Conservation (phyloP, 2,888 invertebrate genomes). For the Campoplex nolae region DNA sequence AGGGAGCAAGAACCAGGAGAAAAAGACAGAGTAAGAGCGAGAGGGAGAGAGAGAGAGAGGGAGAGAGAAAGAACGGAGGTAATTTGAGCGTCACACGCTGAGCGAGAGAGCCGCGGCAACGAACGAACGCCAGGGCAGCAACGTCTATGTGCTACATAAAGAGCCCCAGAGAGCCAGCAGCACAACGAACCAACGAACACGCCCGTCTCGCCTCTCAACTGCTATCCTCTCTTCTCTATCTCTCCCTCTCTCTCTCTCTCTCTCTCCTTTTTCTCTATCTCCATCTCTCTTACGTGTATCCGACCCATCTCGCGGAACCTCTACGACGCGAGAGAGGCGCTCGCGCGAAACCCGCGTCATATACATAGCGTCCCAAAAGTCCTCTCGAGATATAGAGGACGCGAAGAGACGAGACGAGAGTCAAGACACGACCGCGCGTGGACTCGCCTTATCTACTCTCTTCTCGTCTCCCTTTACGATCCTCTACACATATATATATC, state of each 20-base stretch:
- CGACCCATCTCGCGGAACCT: slow-evolving; percentile 79
- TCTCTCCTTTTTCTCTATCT: slow-evolving; percentile 34
- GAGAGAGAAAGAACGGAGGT: slow-evolving; percentile 79
- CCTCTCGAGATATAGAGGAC: slow-evolving; percentile 69
- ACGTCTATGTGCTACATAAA: slow-evolving; percentile 84
- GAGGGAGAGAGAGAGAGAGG: slow-evolving; percentile 67
- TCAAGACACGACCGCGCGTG: slow-evolving; percentile 56
- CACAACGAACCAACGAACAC: slow-evolving; percentile 63
- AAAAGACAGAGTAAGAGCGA: slow-evolving; percentile 63
- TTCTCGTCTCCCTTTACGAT: slow-evolving; percentile 45
- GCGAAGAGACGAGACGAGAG: slow-evolving; percentile 46
- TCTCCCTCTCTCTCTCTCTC: slow-evolving; percentile 50
- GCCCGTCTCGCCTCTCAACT: slow-evolving; percentile 63
- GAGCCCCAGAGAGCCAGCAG: slow-evolving; percentile 70
- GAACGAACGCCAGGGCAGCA: slow-evolving; percentile 81
- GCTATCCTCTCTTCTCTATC: slow-evolving; percentile 46
- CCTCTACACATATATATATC: slow-evolving; percentile 16
- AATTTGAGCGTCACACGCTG: slow-evolving; percentile 84
- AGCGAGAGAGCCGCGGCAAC: slow-evolving; percentile 80
- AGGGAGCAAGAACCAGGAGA: slow-evolving; percentile 48
- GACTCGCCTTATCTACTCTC: slow-evolving; percentile 62
- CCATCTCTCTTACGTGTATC: slow-evolving; percentile 77
- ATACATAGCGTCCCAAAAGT: slow-evolving; percentile 79
- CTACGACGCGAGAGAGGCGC: slow-evolving; percentile 77
- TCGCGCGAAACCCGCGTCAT: slow-evolving; percentile 68